Evolutionary conservation across 2,888 invertebrate species (phyloP).

Genomic region (Rapana venosa): DNA sequence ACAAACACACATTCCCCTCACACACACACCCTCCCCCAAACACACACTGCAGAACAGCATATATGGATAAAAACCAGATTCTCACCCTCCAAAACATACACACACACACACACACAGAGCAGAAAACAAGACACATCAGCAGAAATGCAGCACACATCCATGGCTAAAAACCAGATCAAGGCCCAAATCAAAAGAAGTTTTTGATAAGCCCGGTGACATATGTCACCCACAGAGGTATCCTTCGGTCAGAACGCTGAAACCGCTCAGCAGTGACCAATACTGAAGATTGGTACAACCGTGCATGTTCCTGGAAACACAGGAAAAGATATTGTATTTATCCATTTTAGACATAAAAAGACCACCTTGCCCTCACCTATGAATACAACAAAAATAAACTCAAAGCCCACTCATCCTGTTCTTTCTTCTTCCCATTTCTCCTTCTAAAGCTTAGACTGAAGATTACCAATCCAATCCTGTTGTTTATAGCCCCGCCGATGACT

Average conservation of each 20-base stretch:
- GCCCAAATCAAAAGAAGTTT: constrained; percentile 56
- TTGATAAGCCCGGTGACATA: constrained; percentile 83
- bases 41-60: not conserved
- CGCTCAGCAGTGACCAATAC: constrained; percentile 78
- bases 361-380: too few species aligned
- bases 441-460: too few species aligned
- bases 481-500: too few species aligned
- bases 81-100: not conserved
- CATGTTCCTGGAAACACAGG: constrained; percentile 83
- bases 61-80: not conserved
- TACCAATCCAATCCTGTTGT: too few species aligned
- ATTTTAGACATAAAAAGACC: too few species aligned
- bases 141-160: not conserved
- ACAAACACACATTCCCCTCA: not conserved
- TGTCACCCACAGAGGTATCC: constrained; percentile 89
- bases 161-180: not conserved
- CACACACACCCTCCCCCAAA: not conserved
- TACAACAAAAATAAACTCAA: too few species aligned
- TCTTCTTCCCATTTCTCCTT: too few species aligned
- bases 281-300: constrained; percentile 83
- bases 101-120: not conserved
- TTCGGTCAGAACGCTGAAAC: constrained; percentile 84
- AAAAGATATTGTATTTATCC: not conserved
- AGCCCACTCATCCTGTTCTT: too few species aligned
- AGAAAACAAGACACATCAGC: not conserved